A percentile compares a stretch with the other conserved stretches of the same genome.
Evolutionary conservation across 2,888 invertebrate genomes (phyloP).

Genomic region (Tillus elongatus): DNA sequence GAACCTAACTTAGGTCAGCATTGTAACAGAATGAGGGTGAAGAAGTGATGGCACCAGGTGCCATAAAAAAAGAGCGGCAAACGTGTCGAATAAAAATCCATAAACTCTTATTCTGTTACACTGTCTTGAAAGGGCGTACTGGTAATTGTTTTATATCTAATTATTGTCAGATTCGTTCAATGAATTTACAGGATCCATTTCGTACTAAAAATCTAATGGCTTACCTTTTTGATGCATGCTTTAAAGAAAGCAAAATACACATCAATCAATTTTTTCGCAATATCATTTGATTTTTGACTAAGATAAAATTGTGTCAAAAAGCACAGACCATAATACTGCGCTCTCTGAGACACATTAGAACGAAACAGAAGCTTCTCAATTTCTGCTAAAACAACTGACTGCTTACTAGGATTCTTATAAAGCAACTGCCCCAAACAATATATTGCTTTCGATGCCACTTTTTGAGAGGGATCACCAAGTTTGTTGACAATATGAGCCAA

Average conservation of each 20-base stretch:
- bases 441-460: slow-evolving; percentile 80
- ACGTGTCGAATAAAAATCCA: no score
- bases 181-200: no score
- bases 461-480: slow-evolving; percentile 84
- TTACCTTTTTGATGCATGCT: slow-evolving; percentile 72
- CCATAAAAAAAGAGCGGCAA: no score
- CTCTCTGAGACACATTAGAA: slow-evolving; percentile 69
- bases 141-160: no score
- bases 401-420: slow-evolving; percentile 85
- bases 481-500: slow-evolving; percentile 83
- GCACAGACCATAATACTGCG: slow-evolving; percentile 91
- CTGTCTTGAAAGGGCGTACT: no score
- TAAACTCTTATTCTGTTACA: no score
- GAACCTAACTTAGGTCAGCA: no score
- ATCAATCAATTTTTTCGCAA: slow-evolving; percentile 76
- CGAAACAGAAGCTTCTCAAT: slow-evolving; percentile 84
- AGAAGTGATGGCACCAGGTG: no score
- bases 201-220: slow-evolving; percentile 9
- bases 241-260: slow-evolving; percentile 96
- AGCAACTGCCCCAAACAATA: slow-evolving; percentile 77
- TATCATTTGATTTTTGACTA: slow-evolving; percentile 58
- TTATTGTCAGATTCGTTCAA: no score
- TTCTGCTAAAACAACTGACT: slow-evolving; percentile 74
- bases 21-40: no score
- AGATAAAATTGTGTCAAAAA: slow-evolving; percentile 80